A percentile compares a stretch with the other conserved stretches of the same genome.
Evolutionary conservation across 2,888 invertebrate genomes (phyloP).

Genomic region (Drosophila yooni): DNA sequence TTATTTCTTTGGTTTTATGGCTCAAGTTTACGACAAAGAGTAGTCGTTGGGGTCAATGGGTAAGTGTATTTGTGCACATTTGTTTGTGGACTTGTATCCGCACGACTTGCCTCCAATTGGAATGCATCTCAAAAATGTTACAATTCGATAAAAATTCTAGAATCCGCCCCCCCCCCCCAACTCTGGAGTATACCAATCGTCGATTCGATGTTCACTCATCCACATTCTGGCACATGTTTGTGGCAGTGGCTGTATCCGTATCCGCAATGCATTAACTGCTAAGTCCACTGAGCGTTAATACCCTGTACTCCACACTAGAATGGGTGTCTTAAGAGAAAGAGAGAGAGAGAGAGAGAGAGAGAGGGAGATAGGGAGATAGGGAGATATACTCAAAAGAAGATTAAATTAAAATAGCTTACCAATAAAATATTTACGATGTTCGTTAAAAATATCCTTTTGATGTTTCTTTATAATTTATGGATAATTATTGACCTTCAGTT

Average conservation of each 20-base stretch:
- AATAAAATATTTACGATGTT: too few species aligned
- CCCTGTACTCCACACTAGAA: slow-evolving; percentile 9
- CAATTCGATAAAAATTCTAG: slow-evolving; percentile 11
- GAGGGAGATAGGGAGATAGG: too few species aligned
- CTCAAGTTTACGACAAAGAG: slow-evolving; percentile 68
- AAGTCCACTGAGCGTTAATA: slow-evolving; percentile 12
- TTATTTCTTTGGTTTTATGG: slow-evolving; percentile 61
- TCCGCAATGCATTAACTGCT: slow-evolving; percentile 32
- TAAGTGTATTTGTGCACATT: slow-evolving; percentile 40
- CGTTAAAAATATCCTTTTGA: too few species aligned
- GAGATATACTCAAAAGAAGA: too few species aligned
- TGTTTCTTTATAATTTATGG: too few species aligned
- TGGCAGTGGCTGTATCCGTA: slow-evolving; percentile 33
- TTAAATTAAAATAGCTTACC: too few species aligned
- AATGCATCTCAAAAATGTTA: slow-evolving; percentile 33
- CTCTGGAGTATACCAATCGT: slow-evolving; percentile 4
- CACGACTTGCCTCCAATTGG: slow-evolving; percentile 15
- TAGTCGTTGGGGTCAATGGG: slow-evolving; percentile 51
- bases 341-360: too few species aligned
- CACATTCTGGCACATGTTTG: slow-evolving; percentile 34
- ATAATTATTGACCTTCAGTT: not conserved
- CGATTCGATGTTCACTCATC: slow-evolving; percentile 37
- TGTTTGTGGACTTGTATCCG: slow-evolving; percentile 15
- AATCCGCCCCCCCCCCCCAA: not conserved
- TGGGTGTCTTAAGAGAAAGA: not conserved